Evolutionary conservation across 2,888 invertebrate genomes (phyloP), one percentile per base, ranked within the genome.

Genomic region (Helleia helle): DNA sequence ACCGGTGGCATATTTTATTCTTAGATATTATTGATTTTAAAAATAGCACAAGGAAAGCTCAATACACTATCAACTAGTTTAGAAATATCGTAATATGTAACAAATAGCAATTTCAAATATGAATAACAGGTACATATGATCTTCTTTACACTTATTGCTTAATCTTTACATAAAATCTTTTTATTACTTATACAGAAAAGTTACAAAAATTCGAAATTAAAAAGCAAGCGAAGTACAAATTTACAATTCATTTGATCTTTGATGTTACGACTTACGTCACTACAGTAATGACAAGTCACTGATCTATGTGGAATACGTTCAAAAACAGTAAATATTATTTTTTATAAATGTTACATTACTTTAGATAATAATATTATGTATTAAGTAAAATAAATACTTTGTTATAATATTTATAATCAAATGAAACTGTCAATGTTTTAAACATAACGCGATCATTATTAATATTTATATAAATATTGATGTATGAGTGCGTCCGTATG

Each of bases 301-400:
- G 29, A 39, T 42, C 45, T 39, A 49, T 43, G 49, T 49, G 48
- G 47, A 48, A 46, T 24, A 17, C 42, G 48, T 48, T 45, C 27
- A 39, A 42, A 46, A 51, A 50, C 36, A 7, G 5, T 22, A 18
- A 18, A 18, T 18, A 8, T 22, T 3, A 4, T 22, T 2, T 22
- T 7, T 22, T n/a, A n/a, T n/a, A n/a, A n/a, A n/a, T n/a, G n/a
- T n/a, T n/a, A n/a, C n/a, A n/a, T n/a, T n/a, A n/a, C n/a, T n/a
- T n/a, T n/a, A n/a, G n/a, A 15, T 15, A 2, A 15, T 15, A 15
- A 15, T 15, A 15, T 3, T 15, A 3, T 3, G 2, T 3, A 15
- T 2, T 22, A 8, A 22, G 22, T 22, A 22, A 22, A 22, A 22
- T 7, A 5, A 22, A 7, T 7, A 22, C 2, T 7, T 22, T 22